Evolutionary conservation across 2,113 vertebrate genomes (phyloP), one percentile per base, ranked within the genome.

Genomic region (Ondatra zibethicus): DNA sequence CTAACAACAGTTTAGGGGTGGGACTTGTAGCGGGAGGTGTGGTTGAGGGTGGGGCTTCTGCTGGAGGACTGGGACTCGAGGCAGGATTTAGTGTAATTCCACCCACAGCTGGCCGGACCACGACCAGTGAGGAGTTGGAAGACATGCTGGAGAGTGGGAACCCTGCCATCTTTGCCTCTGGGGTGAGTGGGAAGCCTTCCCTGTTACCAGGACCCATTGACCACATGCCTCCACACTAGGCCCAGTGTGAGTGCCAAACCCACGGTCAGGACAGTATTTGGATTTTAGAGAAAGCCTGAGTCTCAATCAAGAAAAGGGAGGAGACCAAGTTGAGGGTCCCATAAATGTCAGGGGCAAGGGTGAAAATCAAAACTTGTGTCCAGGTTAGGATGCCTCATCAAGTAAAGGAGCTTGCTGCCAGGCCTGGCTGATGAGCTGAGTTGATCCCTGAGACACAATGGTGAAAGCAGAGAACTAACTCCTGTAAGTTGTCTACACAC

Each of bases 121-220:
- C 99, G 2, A 99, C 99, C 88, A 99, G 99, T 0, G 99, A 99
- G 92, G 99, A 99, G 97, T 98, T 99, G 95, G 99, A 99, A 95
- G 99, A 99, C 98, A 99, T 99, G 99, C 98, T 99, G 97, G 99
- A 99, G 98, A 99, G 99, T 0, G 99, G 99, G 96, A 99, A 99
- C 97, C 99, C 99, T 0, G 99, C 99, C 88, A 99, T 99, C 98
- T 99, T 99, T 98, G 99, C 99, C 81, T 99, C 99, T 0, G 99
- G 99, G 98, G 99, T 99, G 96, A 99, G 99, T 96, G 27, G 42
- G 68, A 66, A 29, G 68, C 33, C 66, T 8, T 10, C 27, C 19
- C 61, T 3, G 12, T 52, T 1, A 82, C 77, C 13, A 5, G 29
- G 88, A 72, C 65, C 61, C 36, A 50, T 68, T 21, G 3, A 52